These are phyloP conservation scores for Mechanitis messenoides DNA, from an alignment of 2,888 invertebrate species.

Conservation along the genomic window DNA sequence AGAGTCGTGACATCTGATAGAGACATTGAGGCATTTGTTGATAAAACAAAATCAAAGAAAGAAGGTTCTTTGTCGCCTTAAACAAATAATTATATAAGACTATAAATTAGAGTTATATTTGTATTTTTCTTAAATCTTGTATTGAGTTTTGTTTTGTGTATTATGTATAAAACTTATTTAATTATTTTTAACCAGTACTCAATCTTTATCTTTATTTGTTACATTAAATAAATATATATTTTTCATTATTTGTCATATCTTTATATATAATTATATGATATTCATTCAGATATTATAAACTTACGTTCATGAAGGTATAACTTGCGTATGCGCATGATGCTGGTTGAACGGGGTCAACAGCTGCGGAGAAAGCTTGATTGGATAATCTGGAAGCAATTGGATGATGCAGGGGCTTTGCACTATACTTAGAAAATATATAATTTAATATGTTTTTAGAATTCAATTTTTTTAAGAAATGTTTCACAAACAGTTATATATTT, in stretches of 20 bases:
- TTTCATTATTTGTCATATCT: too few species aligned
- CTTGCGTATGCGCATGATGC: conserved; percentile 9
- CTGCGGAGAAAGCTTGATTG: conserved; percentile 69
- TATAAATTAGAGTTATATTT: too few species aligned
- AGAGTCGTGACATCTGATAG: conserved; percentile 44
- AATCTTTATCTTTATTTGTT: too few species aligned
- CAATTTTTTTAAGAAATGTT: too few species aligned
- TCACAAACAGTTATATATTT: too few species aligned
- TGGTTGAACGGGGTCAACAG: conserved; percentile 47
- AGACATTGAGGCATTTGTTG: conserved; percentile 36
- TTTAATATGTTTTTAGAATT: neutral
- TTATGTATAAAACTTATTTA: too few species aligned
- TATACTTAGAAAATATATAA: neutral
- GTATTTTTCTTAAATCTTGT: too few species aligned
- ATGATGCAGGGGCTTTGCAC: conserved; percentile 20
- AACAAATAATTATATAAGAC: too few species aligned
- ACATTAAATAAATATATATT: neutral
- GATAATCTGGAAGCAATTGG: conserved; percentile 64
- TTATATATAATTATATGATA: neutral
- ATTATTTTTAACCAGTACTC: neutral
- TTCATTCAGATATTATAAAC: neutral
- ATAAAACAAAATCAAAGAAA: conserved; percentile 6
- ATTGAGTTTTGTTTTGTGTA: too few species aligned
- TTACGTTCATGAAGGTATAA: neutral
- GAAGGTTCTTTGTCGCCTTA: neutral